Evolutionary conservation across 2,888 invertebrate genomes (phyloP), one percentile per base, ranked within the genome.

Genomic region (Timandra comae): DNA sequence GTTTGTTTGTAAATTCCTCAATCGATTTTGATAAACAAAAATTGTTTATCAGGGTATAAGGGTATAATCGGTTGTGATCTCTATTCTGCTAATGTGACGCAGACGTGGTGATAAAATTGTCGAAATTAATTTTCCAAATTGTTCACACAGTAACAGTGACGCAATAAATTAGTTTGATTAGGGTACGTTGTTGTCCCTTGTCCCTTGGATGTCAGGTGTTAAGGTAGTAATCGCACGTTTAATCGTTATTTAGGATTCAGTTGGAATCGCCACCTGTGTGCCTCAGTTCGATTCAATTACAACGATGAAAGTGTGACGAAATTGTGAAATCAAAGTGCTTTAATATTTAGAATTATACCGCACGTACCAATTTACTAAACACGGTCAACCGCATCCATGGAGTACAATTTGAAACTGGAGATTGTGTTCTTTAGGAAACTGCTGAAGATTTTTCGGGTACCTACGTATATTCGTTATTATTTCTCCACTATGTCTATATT

Each of bases 281-380:
- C 31, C 35, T 39, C 41, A 35, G 43, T 32, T 46, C 32, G 35
- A 33, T 37, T 34, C 35, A 41, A 45, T 41, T 46, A 35, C 38
- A 33, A n/a, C 46, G 37, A 63, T 56, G 71, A 75, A 78, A 76
- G 72, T 78, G 76, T 71, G 62, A 68, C 67, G 46, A 63, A 66
- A 60, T 63, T 37, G 69, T 69, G 68, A 70, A 73, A 72, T 56
- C 56, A 37, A n/a, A 58, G 53, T 57, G 38, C 33, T 50, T 16
- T 16, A 6, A 1, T 6, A 50, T 49, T 51, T 45, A 49, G 39
- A 47, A 45, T 47, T 53, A 35, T 52, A 31, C 37, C 35, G 55
- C 54, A 49, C 46, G 46, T 54, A 45, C n/a, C n/a, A n/a, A n/a
- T n/a, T 46, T 52, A 46, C 30, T 22, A 29, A 35, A 23, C 22